Conservation (phyloP, 1,140 invertebrate species). For the Arion vulgaris region DNA sequence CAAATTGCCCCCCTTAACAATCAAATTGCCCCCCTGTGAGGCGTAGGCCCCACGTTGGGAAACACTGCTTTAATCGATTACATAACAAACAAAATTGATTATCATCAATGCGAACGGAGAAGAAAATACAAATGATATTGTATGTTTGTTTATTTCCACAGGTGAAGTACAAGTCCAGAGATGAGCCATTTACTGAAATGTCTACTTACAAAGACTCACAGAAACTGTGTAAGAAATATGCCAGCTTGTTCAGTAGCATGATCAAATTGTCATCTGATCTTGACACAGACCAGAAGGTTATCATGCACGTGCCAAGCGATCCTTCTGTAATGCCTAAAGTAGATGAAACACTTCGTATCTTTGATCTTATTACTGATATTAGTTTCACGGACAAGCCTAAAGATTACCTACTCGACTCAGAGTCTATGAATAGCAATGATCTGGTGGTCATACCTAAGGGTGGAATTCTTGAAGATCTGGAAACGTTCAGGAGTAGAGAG, state of each 20-base stretch:
- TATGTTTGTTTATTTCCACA: neutral
- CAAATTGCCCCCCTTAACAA: too few relatives aligned
- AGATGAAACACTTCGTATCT: conserved; percentile 54
- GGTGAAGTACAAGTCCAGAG: conserved; percentile 23
- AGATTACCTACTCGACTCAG: conserved; percentile 54
- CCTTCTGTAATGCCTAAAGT: conserved; percentile 42
- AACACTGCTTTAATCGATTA: too few relatives aligned
- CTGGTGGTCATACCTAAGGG: conserved; percentile 32
- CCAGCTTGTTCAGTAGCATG: conserved; percentile 51
- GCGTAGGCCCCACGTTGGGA: too few relatives aligned
- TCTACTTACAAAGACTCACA: conserved; percentile 55
- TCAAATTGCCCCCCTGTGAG: too few relatives aligned
- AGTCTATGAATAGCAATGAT: conserved; percentile 53
- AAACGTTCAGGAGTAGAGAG: conserved; percentile 31
- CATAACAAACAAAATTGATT: too few relatives aligned
- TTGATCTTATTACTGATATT: conserved; percentile 66
- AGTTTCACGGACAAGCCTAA: conserved; percentile 56
- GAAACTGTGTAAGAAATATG: conserved; percentile 59
- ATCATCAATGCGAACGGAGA: too few relatives aligned
- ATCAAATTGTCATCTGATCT: conserved; percentile 65
- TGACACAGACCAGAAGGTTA: conserved; percentile 58
- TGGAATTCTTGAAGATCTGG: conserved; percentile 53
- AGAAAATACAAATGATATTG: too few relatives aligned
- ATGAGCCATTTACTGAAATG: conserved; percentile 47
- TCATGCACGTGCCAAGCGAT: conserved; percentile 59